These are phyloP conservation scores for Centropyge bicolor DNA, from an alignment of 2,797 vertebrate genomes.

Conservation along the genomic window DNA sequence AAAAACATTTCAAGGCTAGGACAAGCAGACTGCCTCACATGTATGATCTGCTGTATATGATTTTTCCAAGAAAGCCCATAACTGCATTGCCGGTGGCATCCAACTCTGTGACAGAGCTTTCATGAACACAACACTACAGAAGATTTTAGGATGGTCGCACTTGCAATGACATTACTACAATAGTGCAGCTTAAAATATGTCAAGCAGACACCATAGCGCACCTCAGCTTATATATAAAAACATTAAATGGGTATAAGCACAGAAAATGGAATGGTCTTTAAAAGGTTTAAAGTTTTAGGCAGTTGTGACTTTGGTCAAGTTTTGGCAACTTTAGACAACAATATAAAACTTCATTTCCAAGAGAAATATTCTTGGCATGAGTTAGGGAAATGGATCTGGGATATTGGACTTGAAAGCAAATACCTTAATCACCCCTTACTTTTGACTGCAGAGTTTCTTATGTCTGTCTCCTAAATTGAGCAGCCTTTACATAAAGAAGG, in stretches of 20 bases:
- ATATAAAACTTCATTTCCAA: not conserved
- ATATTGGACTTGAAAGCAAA: not conserved
- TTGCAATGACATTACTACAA: not conserved
- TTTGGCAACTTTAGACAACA: not conserved
- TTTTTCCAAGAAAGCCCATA: not conserved
- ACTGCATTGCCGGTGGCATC: not conserved
- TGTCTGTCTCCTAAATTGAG: not conserved
- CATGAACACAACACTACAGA: not conserved
- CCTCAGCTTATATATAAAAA: not conserved
- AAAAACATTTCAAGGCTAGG: not conserved
- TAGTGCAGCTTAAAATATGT: not conserved
- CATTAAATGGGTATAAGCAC: not conserved
- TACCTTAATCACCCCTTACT: not conserved
- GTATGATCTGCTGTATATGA: no score
- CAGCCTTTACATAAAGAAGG: slow-evolving; percentile 4
- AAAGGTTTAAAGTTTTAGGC: not conserved
- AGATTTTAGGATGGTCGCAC: slow-evolving; percentile 18
- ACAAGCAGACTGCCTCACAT: not conserved
- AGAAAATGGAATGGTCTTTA: not conserved
- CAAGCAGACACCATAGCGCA: not conserved
- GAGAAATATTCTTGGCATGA: not conserved
- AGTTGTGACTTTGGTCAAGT: not conserved
- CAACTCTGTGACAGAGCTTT: slow-evolving; percentile 1
- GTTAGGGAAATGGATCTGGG: not conserved
- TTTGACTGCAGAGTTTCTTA: not conserved